Conservation (phyloP, 2,113 vertebrate species). For the Tichodroma muraria region DNA sequence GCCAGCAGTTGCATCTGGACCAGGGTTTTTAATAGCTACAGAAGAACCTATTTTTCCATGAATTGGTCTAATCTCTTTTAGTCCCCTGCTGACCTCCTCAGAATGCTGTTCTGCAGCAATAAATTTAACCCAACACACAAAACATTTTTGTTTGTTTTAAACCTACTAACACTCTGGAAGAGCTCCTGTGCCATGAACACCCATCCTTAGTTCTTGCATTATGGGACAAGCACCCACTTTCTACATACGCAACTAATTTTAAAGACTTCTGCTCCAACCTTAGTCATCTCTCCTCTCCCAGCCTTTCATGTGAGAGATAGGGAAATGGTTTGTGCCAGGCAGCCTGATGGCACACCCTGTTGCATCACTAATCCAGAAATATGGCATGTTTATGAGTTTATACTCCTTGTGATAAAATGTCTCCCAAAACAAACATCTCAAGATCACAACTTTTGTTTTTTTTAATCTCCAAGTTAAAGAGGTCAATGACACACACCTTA, state of each 20-base stretch:
- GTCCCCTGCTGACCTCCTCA: background rate
- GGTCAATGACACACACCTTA: background rate
- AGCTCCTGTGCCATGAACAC: background rate
- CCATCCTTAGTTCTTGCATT: background rate
- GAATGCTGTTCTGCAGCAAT: background rate
- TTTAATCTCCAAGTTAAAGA: background rate
- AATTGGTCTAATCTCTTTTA: conserved; percentile 1
- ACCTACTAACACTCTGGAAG: background rate
- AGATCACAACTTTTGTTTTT: background rate
- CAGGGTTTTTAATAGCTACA: conserved; percentile 6
- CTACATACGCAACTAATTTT: background rate
- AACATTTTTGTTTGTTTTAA: background rate
- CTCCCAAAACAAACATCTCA: background rate
- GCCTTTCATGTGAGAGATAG: background rate
- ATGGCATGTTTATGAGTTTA: background rate
- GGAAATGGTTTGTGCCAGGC: background rate
- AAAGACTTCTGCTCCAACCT: background rate
- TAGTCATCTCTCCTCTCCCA: background rate
- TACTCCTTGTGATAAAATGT: background rate
- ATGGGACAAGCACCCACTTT: background rate
- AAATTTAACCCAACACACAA: background rate
- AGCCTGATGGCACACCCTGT: background rate
- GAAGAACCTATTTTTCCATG: background rate
- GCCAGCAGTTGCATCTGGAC: background rate
- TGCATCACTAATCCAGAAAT: conserved; percentile 28